Percentiles rank a stretch among this genome's conserved stretches.
Conservation (phyloP, 2,797 vertebrate genomes). For the Jordanella pulchra region DNA sequence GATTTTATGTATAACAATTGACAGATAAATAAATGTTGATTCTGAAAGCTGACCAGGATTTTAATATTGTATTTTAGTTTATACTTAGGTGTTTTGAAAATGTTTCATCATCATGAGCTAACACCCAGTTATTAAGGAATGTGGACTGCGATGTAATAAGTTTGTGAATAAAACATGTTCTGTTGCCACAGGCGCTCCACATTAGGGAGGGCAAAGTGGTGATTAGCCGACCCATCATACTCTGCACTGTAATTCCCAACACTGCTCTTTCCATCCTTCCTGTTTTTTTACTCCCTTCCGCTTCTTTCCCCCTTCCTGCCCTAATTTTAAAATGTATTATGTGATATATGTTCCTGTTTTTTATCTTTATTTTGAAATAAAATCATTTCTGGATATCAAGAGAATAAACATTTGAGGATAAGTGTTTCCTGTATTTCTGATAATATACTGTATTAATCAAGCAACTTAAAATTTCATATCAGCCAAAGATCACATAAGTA, state of each 20-base stretch:
- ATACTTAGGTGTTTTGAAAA: slow-evolving; percentile 1
- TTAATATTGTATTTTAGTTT: background rate
- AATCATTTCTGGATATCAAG: background rate
- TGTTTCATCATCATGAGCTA: slow-evolving; percentile 27
- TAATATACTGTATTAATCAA: background rate
- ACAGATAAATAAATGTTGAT: background rate
- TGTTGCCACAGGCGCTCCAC: slow-evolving; percentile 82
- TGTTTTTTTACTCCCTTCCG: slow-evolving; percentile 12
- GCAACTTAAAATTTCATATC: background rate
- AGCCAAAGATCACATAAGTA: background rate
- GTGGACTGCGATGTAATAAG: slow-evolving; percentile 77
- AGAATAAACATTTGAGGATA: background rate
- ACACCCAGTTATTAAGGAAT: slow-evolving; percentile 59
- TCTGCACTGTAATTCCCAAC: slow-evolving; percentile 78
- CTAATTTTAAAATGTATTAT: background rate
- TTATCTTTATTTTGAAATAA: slow-evolving; percentile 4
- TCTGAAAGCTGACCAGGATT: background rate
- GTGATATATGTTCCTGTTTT: background rate
- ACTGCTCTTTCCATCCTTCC: slow-evolving; percentile 44
- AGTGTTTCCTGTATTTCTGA: background rate
- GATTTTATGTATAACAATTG: background rate
- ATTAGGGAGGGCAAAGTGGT: slow-evolving; percentile 84
- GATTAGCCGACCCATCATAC: slow-evolving; percentile 84
- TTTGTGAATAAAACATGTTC: slow-evolving; percentile 86
- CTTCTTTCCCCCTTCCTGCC: background rate